Base-by-base conservation (phyloP, 2,888 invertebrate species). In the Malthinus seriepunctatus region DNA sequence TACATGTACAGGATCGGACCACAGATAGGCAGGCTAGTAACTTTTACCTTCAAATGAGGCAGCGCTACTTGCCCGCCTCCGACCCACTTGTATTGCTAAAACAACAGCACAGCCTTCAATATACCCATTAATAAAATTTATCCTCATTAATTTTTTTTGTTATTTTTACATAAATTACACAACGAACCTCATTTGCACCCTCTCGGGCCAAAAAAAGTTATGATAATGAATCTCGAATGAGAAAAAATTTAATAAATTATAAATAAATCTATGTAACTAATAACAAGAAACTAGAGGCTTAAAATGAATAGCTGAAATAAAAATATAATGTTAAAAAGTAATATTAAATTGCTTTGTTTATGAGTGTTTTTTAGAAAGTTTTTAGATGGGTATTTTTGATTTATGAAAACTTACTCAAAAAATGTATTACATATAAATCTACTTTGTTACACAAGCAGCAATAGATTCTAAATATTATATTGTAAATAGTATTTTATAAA, bases 31-130 rank as follows among this genome's bases (percentile, higher is more conserved):
- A 57, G 61, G 61, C 61, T 75, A 78, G 73, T 73, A 76, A 73
- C 75, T 77, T 75, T 79, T 80, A 80, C 79, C 80, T 79, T 80
- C 78, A 69, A 78, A 70, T 62, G 78, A 77, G 69, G 76, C 75
- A 74, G 78, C 75, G 74, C 79, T 78, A 74, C 79, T 79, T 69
- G 79, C 76, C 74, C 79, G 78, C 70, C 62, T 62, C 58, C 80
- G 78, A 69, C 79, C 78, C 70, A 80, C 77, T 76, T 76, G 78
- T 67, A 81, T 75, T 73, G 80, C 81, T 80, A 78, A 75, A 79
- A 79, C 76, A 78, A 76, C 73, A 76, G 71, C 70, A 74, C 68
- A 71, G 67, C 71, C 70, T 71, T 74, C 68, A 68, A 65, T 67
- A 65, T 53, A 64, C 60, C 63, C 58, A 55, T 55, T 52, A 54